Conservation (phyloP, 2,797 vertebrate species). For the Gila robusta region DNA sequence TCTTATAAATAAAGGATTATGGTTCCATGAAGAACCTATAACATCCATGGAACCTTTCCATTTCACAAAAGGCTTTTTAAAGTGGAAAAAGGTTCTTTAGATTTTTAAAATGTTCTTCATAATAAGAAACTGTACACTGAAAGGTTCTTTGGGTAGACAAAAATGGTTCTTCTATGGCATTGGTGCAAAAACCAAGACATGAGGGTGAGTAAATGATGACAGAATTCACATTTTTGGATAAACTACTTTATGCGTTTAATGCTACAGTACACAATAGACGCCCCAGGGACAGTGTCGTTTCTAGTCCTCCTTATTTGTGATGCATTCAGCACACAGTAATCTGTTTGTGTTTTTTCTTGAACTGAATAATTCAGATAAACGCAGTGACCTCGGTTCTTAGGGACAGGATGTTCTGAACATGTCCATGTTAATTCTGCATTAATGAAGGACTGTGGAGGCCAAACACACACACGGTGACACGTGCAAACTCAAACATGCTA, state of each 20-base stretch:
- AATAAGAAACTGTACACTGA: not conserved
- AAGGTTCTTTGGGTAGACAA: not conserved
- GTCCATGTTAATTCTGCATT: slow-evolving; percentile 45
- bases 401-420: slow-evolving; percentile 47
- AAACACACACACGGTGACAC: slow-evolving; percentile 18
- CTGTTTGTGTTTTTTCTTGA: slow-evolving; percentile 31
- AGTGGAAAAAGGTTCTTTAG: not conserved
- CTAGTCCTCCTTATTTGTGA: slow-evolving; percentile 17
- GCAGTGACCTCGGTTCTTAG: slow-evolving; percentile 29
- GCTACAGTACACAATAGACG: not conserved
- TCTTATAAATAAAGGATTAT: not conserved
- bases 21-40: not conserved
- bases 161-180: not conserved
- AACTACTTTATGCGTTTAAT: not conserved
- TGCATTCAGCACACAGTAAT: slow-evolving; percentile 23
- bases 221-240: not conserved
- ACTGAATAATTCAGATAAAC: slow-evolving; percentile 45
- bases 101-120: not conserved
- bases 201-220: not conserved
- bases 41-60: too few relatives aligned
- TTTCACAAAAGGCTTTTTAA: not conserved
- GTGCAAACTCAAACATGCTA: slow-evolving; percentile 21
- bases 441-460: slow-evolving; percentile 38
- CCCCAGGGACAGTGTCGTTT: not conserved
- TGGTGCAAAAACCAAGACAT: not conserved